Percentiles rank a stretch among this genome's conserved stretches.
Conservation (phyloP, 1,140 invertebrate genomes). For the Drosophila pseudoananassae region DNA sequence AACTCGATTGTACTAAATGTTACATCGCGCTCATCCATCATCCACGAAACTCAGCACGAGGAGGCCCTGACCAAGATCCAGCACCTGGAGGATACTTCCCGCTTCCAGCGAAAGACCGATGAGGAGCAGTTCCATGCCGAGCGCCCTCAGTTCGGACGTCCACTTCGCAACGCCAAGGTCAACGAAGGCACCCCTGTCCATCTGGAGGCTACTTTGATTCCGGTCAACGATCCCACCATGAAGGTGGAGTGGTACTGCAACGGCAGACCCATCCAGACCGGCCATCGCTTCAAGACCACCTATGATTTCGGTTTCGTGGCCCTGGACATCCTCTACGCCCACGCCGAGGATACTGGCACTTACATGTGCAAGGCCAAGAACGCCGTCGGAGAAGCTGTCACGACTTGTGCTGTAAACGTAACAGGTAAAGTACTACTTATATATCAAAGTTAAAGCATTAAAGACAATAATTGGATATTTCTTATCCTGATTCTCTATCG, state of each 20-base stretch:
- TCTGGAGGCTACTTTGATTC: constrained; percentile 97
- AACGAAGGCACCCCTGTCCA: constrained; percentile 96
- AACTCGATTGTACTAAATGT: constrained; percentile 93
- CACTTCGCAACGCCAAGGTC: constrained; percentile 93
- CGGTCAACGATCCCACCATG: constrained; percentile 97
- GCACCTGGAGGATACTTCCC: constrained; percentile 94
- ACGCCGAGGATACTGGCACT: constrained; percentile 96
- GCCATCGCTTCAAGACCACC: constrained; percentile 95
- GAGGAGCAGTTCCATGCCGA: constrained; percentile 92
- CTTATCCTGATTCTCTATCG: too few species aligned
- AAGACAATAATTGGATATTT: constrained; percentile 9
- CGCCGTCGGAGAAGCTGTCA: constrained; percentile 95
- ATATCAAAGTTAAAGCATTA: too few species aligned
- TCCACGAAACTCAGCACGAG: constrained; percentile 97
- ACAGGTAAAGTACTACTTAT: constrained; percentile 87
- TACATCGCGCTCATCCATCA: constrained; percentile 93
- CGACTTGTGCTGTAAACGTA: constrained; percentile 93
- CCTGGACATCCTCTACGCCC: constrained; percentile 97
- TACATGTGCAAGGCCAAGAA: constrained; percentile 98
- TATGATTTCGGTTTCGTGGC: constrained; percentile 98
- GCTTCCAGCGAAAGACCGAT: constrained; percentile 88
- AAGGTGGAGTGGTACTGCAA: constrained; percentile 98
- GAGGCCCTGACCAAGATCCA: constrained; percentile 96
- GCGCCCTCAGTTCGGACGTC: constrained; percentile 94
- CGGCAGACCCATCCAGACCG: constrained; percentile 94